Evolutionary conservation across 2,888 invertebrate genomes (phyloP).

Genomic region (Stenotaenia linearis): DNA sequence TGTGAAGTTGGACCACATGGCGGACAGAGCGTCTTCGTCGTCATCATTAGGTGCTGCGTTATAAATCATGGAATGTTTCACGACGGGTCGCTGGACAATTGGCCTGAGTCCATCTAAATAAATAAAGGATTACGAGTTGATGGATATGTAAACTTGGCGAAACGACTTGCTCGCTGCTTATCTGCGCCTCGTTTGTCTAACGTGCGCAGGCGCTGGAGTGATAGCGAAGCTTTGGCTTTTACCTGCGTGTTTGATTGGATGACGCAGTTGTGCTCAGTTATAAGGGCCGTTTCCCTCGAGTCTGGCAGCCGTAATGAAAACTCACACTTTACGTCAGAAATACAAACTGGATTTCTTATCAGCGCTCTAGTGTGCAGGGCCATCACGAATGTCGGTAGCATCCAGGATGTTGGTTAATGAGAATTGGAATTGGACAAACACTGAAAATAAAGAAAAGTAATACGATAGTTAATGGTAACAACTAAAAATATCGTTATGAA

Average conservation of each 20-base stretch:
- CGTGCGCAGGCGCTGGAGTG: background rate
- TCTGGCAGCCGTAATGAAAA: conserved; percentile 4
- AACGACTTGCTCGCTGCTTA: background rate
- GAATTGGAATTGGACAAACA: background rate
- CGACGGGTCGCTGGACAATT: conserved; percentile 10
- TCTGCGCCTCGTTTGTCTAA: background rate
- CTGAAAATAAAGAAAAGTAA: background rate
- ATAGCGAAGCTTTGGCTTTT: background rate
- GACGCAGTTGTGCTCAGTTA: conserved; percentile 23
- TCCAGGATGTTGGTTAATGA: conserved; percentile 20
- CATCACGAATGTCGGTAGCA: conserved; percentile 19
- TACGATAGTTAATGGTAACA: no score
- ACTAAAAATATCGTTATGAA: no score
- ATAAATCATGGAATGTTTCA: conserved; percentile 6
- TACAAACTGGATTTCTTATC: background rate
- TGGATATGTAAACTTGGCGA: background rate
- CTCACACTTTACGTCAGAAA: background rate
- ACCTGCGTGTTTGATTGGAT: background rate
- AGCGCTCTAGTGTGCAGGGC: background rate
- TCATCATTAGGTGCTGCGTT: background rate
- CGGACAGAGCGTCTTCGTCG: background rate
- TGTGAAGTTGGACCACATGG: background rate
- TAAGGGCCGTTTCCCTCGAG: background rate
- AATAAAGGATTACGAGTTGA: background rate
- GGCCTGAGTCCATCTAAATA: conserved; percentile 16